A percentile compares a stretch with the other conserved stretches of the same genome.
Evolutionary conservation across 2,113 vertebrate species (phyloP).

Genomic region (Gambusia affinis): DNA sequence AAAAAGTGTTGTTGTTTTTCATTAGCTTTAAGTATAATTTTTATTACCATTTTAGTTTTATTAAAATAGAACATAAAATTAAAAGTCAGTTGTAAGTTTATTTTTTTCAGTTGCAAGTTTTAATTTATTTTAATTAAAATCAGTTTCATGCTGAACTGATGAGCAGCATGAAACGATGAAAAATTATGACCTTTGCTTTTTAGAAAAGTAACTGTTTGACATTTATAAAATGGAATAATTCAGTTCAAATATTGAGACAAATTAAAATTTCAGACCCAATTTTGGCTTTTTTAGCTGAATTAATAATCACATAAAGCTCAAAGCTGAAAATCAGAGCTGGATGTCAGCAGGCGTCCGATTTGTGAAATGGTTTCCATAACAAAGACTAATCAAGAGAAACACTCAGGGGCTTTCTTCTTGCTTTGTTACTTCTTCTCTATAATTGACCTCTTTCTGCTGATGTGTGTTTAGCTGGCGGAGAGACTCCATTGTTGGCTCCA

Average conservation of each 20-base stretch:
- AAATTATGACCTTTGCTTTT: background rate
- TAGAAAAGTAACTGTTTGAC: background rate
- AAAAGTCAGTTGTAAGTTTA: too few species aligned
- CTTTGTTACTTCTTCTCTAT: slow-evolving; percentile 18
- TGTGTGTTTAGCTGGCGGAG: slow-evolving; percentile 45
- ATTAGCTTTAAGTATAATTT: too few species aligned
- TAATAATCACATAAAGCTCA: background rate
- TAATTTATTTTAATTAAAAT: too few species aligned
- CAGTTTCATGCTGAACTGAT: background rate
- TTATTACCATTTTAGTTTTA: too few species aligned
- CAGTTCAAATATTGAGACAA: background rate
- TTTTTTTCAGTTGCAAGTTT: too few species aligned
- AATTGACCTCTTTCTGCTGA: slow-evolving; percentile 61
- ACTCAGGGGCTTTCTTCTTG: slow-evolving; percentile 1
- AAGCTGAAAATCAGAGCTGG: background rate
- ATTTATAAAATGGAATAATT: background rate
- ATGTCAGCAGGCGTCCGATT: slow-evolving; percentile 6
- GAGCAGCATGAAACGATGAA: background rate
- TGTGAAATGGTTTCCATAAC: slow-evolving; percentile 34
- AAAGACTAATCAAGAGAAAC: slow-evolving; percentile 44
- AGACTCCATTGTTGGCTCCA: slow-evolving; percentile 66
- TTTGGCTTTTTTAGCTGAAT: background rate
- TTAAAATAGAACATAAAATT: too few species aligned
- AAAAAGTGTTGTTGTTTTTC: too few species aligned
- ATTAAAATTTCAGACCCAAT: background rate